These are phyloP conservation scores for Aegotheles bennettii DNA, from an alignment of 2,113 vertebrate genomes.

Conservation along the genomic window DNA sequence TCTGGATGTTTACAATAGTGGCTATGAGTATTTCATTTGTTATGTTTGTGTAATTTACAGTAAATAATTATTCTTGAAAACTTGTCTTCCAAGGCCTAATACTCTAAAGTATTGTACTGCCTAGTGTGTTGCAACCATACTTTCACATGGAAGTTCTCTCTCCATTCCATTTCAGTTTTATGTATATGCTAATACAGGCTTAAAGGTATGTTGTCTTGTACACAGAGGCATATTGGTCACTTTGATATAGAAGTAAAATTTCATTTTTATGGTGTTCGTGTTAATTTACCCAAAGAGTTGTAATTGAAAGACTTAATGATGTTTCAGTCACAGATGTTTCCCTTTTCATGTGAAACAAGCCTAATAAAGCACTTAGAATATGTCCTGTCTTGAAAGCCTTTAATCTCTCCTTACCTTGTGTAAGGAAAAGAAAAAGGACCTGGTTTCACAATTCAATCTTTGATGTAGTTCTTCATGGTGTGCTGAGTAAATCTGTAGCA, in stretches of 20 bases:
- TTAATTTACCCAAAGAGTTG: background rate
- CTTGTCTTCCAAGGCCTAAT: background rate
- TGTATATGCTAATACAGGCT: background rate
- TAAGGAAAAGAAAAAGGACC: background rate
- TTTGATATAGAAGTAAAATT: background rate
- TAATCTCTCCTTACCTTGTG: background rate
- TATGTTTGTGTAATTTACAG: background rate
- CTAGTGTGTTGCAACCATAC: background rate
- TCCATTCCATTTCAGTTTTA: background rate
- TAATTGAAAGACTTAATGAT: constrained; percentile 5
- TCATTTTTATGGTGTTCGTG: background rate
- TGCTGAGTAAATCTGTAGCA: background rate
- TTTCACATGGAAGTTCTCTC: background rate
- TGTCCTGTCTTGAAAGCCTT: background rate
- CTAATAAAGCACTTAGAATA: background rate
- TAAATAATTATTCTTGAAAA: background rate
- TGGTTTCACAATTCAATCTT: background rate
- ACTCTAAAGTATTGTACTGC: background rate
- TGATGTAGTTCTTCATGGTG: background rate
- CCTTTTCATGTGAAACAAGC: background rate
- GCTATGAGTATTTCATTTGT: background rate
- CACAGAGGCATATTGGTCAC: background rate
- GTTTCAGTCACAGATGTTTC: constrained; percentile 26
- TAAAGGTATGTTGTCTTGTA: background rate
- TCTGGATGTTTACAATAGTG: background rate